Conservation (phyloP, 2,888 invertebrate species). For the Heliconius ismenius region DNA sequence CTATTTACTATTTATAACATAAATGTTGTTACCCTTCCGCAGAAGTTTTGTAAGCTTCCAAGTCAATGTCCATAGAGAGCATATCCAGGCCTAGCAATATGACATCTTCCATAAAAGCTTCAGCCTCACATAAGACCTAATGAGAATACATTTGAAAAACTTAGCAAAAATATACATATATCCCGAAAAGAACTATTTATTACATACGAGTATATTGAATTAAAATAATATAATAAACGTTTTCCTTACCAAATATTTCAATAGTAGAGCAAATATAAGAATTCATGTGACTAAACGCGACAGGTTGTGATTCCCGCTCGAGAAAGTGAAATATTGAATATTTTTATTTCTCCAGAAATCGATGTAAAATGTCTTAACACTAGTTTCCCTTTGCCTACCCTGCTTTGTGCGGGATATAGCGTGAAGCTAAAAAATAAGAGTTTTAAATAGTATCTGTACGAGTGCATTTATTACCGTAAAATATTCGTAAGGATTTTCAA, state of each 20-base stretch:
- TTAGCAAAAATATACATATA: no score
- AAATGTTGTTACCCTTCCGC: conserved; percentile 52
- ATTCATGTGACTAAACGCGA: no score
- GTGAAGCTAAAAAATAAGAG: background rate
- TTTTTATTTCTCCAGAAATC: no score
- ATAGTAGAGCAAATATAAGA: background rate
- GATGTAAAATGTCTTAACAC: no score
- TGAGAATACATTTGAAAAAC: conserved; percentile 23
- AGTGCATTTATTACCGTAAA: conserved; percentile 58
- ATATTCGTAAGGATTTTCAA: conserved; percentile 71
- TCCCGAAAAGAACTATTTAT: no score
- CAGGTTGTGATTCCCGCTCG: no score
- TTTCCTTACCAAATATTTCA: background rate
- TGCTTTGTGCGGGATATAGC: background rate
- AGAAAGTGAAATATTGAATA: no score
- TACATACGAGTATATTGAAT: background rate
- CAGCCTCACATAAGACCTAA: conserved; percentile 71
- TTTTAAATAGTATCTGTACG: background rate
- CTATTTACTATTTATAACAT: background rate
- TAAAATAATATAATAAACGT: background rate
- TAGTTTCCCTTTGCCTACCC: background rate
- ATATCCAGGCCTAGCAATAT: conserved; percentile 70
- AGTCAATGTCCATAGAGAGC: conserved; percentile 71
- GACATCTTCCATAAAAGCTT: conserved; percentile 76
- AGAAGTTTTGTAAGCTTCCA: conserved; percentile 57